Evolutionary conservation across 2,113 vertebrate species (phyloP).

Genomic region (Toxotes chatareus): DNA sequence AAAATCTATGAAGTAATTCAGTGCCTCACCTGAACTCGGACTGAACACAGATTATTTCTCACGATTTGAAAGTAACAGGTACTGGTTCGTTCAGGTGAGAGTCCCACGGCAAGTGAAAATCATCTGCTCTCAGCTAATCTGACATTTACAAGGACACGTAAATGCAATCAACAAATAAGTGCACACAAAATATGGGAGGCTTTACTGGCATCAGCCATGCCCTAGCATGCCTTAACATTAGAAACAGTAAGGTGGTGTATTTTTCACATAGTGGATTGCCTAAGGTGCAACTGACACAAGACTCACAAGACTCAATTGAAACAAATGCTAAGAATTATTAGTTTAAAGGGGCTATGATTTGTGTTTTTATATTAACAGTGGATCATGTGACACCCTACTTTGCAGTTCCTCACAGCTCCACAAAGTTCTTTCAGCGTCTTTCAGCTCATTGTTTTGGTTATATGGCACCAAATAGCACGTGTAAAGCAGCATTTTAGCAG

Average conservation of each 20-base stretch:
- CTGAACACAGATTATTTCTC: not conserved
- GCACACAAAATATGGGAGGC: not conserved
- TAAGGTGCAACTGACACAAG: conserved; percentile 15
- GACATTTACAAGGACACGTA: not conserved
- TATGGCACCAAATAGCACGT: too few relatives aligned
- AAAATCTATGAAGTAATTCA: not conserved
- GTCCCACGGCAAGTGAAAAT: conserved; percentile 31
- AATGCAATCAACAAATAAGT: not conserved
- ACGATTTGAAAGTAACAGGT: not conserved
- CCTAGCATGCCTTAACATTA: conserved; percentile 42
- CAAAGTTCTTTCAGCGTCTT: too few relatives aligned
- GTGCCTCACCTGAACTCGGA: not conserved
- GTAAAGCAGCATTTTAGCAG: not conserved
- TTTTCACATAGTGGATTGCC: not conserved
- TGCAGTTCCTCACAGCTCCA: too few relatives aligned
- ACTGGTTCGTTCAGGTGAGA: conserved; percentile 13
- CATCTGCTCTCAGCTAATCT: not conserved
- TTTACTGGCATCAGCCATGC: conserved; percentile 21
- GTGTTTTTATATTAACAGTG: too few relatives aligned
- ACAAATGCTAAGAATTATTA: too few relatives aligned
- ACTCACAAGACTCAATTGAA: not conserved
- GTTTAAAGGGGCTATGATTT: too few relatives aligned
- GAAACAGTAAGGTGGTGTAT: not conserved
- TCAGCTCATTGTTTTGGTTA: too few relatives aligned
- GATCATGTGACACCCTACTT: too few relatives aligned